Percentiles rank a stretch among this genome's conserved stretches.
Conservation (phyloP, 2,113 vertebrate species). For the Smithornis capensis region DNA sequence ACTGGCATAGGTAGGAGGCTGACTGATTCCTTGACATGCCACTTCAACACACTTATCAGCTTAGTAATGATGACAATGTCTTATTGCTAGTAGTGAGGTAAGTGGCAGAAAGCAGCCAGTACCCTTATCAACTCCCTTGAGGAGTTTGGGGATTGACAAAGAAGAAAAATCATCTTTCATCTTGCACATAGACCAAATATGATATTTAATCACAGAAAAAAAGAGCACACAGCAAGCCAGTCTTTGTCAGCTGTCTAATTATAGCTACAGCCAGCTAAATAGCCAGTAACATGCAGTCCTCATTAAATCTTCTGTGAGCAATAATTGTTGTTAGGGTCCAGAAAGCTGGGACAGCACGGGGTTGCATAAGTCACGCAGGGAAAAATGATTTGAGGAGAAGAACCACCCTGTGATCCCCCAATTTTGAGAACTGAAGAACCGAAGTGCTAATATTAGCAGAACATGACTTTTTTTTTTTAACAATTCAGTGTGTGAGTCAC, state of each 20-base stretch:
- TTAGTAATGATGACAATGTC: conserved; percentile 4
- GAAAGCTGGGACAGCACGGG: neutral
- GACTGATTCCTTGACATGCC: neutral
- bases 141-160: conserved; percentile 26
- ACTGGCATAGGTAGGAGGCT: neutral
- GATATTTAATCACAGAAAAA: conserved; percentile 26
- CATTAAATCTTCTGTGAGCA: neutral
- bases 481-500: neutral
- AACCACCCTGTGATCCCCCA: neutral
- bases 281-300: conserved; percentile 18
- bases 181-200: conserved; percentile 15
- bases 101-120: conserved; percentile 48
- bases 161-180: conserved; percentile 40
- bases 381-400: neutral
- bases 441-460: neutral
- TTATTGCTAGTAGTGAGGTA: conserved; percentile 41
- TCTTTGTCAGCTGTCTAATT: conserved; percentile 53
- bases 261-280: conserved; percentile 19
- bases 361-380: neutral
- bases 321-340: neutral
- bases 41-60: conserved; percentile 10
- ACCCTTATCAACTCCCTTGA: conserved; percentile 40
- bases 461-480: neutral
- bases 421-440: neutral
- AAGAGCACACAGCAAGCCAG: neutral